Evolutionary conservation across 2,888 invertebrate species (phyloP), one percentile per base, ranked within the genome.

Genomic region (Chrysolina oricalcia): DNA sequence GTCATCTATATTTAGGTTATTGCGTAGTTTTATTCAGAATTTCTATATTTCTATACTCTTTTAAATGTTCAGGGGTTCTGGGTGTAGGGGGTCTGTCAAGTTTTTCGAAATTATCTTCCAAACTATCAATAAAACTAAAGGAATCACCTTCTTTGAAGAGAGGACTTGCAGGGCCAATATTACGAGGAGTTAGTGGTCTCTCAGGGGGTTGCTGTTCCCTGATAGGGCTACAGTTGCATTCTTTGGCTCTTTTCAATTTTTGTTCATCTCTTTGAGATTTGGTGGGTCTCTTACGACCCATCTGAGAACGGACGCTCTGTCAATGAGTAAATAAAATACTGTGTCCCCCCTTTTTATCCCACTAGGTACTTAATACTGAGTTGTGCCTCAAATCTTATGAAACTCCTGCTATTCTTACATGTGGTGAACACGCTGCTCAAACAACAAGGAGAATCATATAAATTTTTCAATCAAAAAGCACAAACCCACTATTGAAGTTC

Each of bases 61-160:
- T 43, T 11, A 35, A 41, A 41, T 43, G 19, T 41, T 41, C 43
- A 64, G 41, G 64, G 27, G 13, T 63, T 63, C 17, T 63, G 17
- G 19, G 63, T 63, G 63, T 63, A 40, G 40, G 41, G 19, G 63
- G 63, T n/a, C 40, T 63, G n/a, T 40, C 63, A n/a, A 63, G 41
- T 63, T 63, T 40, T n/a, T 63, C 41, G 41, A n/a, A 17, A 13
- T 63, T 63, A 5, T 35, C 17, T 40, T 40, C 9, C 13, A 63
- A 63, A 35, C 27, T 63, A 17, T 63, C 17, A n/a, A 35, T n/a
- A n/a, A n/a, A n/a, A n/a, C n/a, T n/a, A n/a, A n/a, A n/a, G n/a
- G n/a, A n/a, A n/a, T n/a, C n/a, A n/a, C n/a, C n/a, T n/a, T n/a
- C n/a, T n/a, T n/a, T n/a, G n/a, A n/a, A n/a, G n/a, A n/a, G n/a